Evolutionary conservation across 2,888 invertebrate genomes (phyloP), one percentile per base, ranked within the genome.

Genomic region (Diachrysia chrysitis): DNA sequence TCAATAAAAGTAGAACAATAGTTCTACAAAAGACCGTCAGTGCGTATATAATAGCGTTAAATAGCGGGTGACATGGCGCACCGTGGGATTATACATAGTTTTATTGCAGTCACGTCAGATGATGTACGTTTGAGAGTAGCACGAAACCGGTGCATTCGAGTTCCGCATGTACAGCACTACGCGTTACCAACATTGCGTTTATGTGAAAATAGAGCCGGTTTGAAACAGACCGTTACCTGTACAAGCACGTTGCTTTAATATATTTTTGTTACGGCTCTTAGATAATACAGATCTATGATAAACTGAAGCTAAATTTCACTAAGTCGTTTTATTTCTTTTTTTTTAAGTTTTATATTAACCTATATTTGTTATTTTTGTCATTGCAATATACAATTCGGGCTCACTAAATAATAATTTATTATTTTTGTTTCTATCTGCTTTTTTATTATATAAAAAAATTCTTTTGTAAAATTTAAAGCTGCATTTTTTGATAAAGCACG

Each of bases 91-190:
- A 60, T 72, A 67, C 56, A 46, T 58, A 46, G 61, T 66, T 55
- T 76, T 77, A 75, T 69, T 72, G 76, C 81, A 85, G 82, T 83
- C 82, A 82, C 78, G 69, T 76, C 61, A 58, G 69, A 81, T 85
- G 82, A 83, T 84, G 81, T 83, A 84, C 71, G 78, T 79, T 77
- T 71, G 66, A 65, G 73, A 71, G 68, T 76, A 54, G 63, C 73
- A 77, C 63, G 77, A 79, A 78, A 81, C 80, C 77, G 73, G 75
- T 79, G 83, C 84, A 83, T 86, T 85, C 82, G 78, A 86, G 87
- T 89, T 87, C 87, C 84, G 84, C 85, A 78, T 85, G 25, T 21
- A 85, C n/a, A n/a, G n/a, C n/a, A n/a, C 85, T 78, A 80, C 82
- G 76, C 71, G 76, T 79, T 82, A 81, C 78, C 66, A 82, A 80